These are phyloP conservation scores for Hydra vulgaris DNA, from an alignment of 30 jellyfish, hydroid and myxozoan genomes.

Conservation along the genomic window DNA sequence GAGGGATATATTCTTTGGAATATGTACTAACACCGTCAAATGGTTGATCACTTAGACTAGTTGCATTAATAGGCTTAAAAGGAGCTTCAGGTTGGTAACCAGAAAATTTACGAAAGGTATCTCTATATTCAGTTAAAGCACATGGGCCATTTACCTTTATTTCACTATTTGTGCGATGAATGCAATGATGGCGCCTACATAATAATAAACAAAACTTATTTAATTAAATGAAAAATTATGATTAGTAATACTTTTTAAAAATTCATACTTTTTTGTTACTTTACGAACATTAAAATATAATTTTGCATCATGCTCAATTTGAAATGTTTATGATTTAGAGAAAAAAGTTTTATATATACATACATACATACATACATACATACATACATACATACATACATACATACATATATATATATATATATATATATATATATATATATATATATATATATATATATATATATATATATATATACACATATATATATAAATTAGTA, in stretches of 20 bases:
- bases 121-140: slow-evolving; percentile 67
- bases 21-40: slow-evolving; percentile 62
- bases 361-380: no score
- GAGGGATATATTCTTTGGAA: slow-evolving; percentile 58
- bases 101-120: slow-evolving; percentile 68
- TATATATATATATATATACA: no score
- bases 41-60: slow-evolving; percentile 63
- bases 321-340: no score
- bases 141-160: slow-evolving; percentile 36
- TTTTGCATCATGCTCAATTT: no score
- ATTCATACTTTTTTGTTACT: neutral
- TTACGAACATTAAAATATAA: neutral
- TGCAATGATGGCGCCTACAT: slow-evolving; percentile 87
- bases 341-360: no score
- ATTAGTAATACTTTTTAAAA: neutral
- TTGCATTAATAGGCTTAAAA: slow-evolving; percentile 55
- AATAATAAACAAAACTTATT: neutral
- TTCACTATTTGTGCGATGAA: slow-evolving; percentile 71
- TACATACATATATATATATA: no score
- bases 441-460: no score
- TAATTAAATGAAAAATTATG: neutral
- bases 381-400: no score
- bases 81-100: slow-evolving; percentile 45
- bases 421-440: no score
- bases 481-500: no score